A percentile compares a stretch with the other conserved stretches of the same genome.
Evolutionary conservation across 2,888 invertebrate species (phyloP).

Genomic region (Dynastes hyllus): DNA sequence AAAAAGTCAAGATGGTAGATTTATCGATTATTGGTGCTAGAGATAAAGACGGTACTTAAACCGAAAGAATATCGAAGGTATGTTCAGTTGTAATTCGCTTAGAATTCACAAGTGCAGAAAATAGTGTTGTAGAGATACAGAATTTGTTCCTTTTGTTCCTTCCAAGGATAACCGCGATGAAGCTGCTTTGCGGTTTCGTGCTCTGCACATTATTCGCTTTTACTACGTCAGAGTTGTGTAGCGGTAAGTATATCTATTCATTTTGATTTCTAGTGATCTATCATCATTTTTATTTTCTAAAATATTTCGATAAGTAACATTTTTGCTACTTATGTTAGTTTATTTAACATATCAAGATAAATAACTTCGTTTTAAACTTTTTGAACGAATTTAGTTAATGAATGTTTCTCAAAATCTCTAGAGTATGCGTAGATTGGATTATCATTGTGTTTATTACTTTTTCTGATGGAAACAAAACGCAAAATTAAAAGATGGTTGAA

Average conservation of each 20-base stretch:
- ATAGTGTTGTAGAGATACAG: not conserved
- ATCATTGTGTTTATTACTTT: too few species aligned
- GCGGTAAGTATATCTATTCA: not conserved
- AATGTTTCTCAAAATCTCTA: too few species aligned
- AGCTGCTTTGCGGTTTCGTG: not conserved
- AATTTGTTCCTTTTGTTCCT: not conserved
- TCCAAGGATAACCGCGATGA: not conserved
- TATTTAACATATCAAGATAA: too few species aligned
- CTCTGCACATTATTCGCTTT: not conserved
- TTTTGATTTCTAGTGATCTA: too few species aligned
- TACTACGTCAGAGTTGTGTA: not conserved
- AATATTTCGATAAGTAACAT: too few species aligned
- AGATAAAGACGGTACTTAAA: conserved; percentile 17
- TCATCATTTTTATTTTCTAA: too few species aligned
- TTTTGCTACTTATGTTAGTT: too few species aligned
- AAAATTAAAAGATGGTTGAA: too few species aligned
- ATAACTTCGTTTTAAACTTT: too few species aligned
- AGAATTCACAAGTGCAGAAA: not conserved
- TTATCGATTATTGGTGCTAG: not conserved
- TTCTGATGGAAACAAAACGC: too few species aligned
- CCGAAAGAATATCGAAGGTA: not conserved
- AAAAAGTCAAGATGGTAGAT: not conserved
- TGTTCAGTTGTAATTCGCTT: not conserved
- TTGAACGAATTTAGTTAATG: too few species aligned
- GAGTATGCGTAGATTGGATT: too few species aligned